Evolutionary conservation across 2,888 invertebrate species (phyloP), one percentile per base, ranked within the genome.

Genomic region (Orthonevra nobilis): DNA sequence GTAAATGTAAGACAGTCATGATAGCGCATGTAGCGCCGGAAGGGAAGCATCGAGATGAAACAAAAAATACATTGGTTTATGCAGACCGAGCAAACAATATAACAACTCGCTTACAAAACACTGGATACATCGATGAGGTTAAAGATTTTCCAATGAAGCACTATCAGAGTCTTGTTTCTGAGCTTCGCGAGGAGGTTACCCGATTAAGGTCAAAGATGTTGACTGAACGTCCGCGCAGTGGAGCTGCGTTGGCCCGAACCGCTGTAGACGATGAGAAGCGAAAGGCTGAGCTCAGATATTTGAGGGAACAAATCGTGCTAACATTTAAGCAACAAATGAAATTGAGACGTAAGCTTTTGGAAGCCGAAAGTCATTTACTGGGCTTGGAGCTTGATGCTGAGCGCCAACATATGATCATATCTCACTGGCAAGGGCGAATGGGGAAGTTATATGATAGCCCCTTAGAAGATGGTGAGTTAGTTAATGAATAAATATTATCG

Each of bases 1-100:
- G 98, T 3, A 96, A 97, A 86, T 97, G 97, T 86, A 93, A 95
- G 84, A 98, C 98, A 0, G 97, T 97, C 9, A 98, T 98, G 98
- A 96, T 98, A 69, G 98, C 98, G 1, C 97, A 98, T 89, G 95
- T 98, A 34, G 95, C 96, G 1, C 96, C 98, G 0, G 94, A 95
- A 28, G 91, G 92, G 10, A 89, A 90, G 4, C 94, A 96, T 84
- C 93, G 95, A 23, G 98, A 98, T 86, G 98, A 98, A 88, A 95
- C 96, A 1, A 92, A 97, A 83, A 98, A 97, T 85, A 98, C 98
- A 0, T 90, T 98, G 20, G 94, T 96, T 44, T 98, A 98, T 88
- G 98, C 98, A 0, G 96, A 97, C 86, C 91, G 97, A 64, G 98
- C 98, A 1, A 95, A 96, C 83, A 94, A 95, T 84, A 98, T 98